phyloP scores from a whole-genome alignment of 1,140 invertebrate genomes.

The Macrostomum lignano region DNA sequence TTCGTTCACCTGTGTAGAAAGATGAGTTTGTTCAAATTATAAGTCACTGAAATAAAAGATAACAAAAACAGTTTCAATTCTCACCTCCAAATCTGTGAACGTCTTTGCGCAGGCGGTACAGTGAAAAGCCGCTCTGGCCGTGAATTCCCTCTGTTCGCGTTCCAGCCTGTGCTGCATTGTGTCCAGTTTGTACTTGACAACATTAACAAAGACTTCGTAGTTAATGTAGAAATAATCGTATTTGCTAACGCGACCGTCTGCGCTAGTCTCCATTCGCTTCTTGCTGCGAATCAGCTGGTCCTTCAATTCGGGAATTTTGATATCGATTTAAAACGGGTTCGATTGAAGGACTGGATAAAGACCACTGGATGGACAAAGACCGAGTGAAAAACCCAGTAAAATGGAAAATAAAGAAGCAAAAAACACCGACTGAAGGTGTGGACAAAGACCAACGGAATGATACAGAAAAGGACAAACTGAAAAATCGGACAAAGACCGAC shows the following conservation, averaged over 20 bases:
- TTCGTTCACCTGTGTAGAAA: slow-evolving; percentile 45
- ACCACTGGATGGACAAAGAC: no score
- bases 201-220: slow-evolving; percentile 80
- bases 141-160: slow-evolving; percentile 66
- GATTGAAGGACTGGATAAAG: no score
- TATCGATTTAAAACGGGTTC: no score
- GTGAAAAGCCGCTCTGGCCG: slow-evolving; percentile 71
- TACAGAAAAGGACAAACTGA: no score
- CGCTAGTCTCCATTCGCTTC: slow-evolving; percentile 66
- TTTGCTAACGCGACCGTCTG: slow-evolving; percentile 69
- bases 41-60: no score
- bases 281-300: slow-evolving; percentile 74
- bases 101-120: slow-evolving; percentile 64
- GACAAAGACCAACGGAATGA: no score
- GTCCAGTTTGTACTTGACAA: slow-evolving; percentile 73
- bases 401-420: no score
- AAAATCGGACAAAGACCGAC: no score
- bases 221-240: slow-evolving; percentile 93
- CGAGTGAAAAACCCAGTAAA: no score
- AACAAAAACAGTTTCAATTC: no score
- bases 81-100: slow-evolving; percentile 39
- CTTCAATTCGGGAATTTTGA: no score
- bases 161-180: slow-evolving; percentile 76
- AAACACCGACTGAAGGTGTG: no score
- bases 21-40: background rate